Base-by-base conservation (phyloP, 2,113 vertebrate species). In the Percina caprodes region DNA sequence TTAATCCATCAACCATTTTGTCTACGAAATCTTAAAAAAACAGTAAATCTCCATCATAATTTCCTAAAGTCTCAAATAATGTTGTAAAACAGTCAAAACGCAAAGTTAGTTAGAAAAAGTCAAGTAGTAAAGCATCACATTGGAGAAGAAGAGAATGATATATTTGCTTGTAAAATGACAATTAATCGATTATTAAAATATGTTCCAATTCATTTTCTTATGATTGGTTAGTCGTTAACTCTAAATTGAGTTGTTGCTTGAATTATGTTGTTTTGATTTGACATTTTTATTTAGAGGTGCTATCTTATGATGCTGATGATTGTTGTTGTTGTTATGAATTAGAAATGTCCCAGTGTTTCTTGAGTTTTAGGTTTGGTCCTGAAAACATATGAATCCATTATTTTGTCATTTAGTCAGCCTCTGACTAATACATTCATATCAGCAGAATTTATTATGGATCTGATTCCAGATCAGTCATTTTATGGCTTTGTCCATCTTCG, bases 401-500 rank as follows among this genome's bases (percentile, higher is more conserved):
- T 30, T 30, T 30, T 3, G 4, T 30, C 30, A 4, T 30, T 30
- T 30, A 30, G 30, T 30, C 30, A 30, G 24, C 14, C 16, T 24
- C 35, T 19, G 18, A 60, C 18, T 77, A 8, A n/a, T 12, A 21
- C 4, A 46, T 13, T 33, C 8, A 19, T 55, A 74, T 52, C n/a
- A 0, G 0, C 35, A 24, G 24, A 49, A 30, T 48, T 52, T 58
- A 0, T 69, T 39, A 70, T 79, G 24, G 61, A 79, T 21, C 35
- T 42, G 68, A 62, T n/a, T 26, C 24, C 33, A 80, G 42, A 69
- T 66, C 24, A 75, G 26, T 82, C 19, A 23, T 16, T 51, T 39
- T 3, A 2, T 62, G 23, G 5, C 61, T 24, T 71, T 65, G 74
- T 90, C 75, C 48, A 69, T 85, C 75, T 74, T 85, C 81, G 77